Evolutionary conservation across 2,113 vertebrate genomes (phyloP).

Genomic region (Clarias gariepinus): DNA sequence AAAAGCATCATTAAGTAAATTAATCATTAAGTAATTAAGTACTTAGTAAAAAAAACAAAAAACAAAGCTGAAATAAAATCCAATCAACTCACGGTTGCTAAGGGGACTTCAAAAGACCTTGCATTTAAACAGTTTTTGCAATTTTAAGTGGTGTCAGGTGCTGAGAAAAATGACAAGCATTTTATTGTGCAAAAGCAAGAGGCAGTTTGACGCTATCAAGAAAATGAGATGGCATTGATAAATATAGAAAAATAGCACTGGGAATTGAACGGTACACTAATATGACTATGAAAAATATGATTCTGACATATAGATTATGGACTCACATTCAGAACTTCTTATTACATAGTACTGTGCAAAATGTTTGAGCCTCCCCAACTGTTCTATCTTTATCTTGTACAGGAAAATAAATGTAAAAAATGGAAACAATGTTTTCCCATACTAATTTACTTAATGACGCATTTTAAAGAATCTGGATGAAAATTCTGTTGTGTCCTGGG

Average conservation of each 20-base stretch:
- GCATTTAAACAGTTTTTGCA: too few relatives aligned
- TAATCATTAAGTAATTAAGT: too few relatives aligned
- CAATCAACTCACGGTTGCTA: too few relatives aligned
- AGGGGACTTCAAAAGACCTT: too few relatives aligned
- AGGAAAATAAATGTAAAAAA: too few relatives aligned
- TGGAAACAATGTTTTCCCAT: too few relatives aligned
- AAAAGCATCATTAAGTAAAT: too few relatives aligned
- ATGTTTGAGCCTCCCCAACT: too few relatives aligned
- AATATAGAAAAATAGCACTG: neutral
- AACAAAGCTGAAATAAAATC: too few relatives aligned
- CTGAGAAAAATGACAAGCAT: conserved; percentile 88
- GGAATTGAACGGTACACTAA: neutral
- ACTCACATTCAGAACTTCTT: neutral
- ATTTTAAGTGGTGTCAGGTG: too few relatives aligned
- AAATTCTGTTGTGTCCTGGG: neutral
- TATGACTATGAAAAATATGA: neutral
- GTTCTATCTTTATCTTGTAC: too few relatives aligned
- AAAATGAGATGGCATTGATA: neutral
- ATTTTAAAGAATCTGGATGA: neutral
- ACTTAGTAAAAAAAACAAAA: too few relatives aligned
- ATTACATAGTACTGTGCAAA: neutral
- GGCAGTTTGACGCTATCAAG: neutral
- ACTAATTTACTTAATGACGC: neutral
- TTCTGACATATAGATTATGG: neutral
- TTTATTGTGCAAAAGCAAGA: conserved; percentile 85